Conservation (phyloP, 2,113 vertebrate species). For the Dipodomys merriami region DNA sequence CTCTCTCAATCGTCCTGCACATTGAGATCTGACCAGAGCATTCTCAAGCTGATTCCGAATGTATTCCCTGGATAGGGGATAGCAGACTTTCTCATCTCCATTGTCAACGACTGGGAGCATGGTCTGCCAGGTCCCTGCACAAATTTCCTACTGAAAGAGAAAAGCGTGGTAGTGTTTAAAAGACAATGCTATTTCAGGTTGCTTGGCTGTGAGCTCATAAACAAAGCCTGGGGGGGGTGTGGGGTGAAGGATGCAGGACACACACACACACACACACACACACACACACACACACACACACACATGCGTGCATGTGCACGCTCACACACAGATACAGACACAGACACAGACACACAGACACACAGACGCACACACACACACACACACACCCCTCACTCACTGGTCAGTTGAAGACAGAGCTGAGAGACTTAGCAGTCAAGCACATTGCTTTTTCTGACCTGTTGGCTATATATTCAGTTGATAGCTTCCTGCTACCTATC, state of each 20-base stretch:
- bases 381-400: neutral
- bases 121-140: slow-evolving; percentile 62
- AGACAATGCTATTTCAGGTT: slow-evolving; percentile 74
- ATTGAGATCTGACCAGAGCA: slow-evolving; percentile 66
- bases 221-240: slow-evolving; percentile 49
- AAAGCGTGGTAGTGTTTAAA: slow-evolving; percentile 55
- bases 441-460: slow-evolving; percentile 80
- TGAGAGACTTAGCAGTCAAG: slow-evolving; percentile 69
- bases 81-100: slow-evolving; percentile 36
- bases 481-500: slow-evolving; percentile 76
- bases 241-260: slow-evolving; percentile 44
- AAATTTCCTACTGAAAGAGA: slow-evolving; percentile 57
- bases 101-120: slow-evolving; percentile 44
- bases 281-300: neutral
- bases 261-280: neutral
- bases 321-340: neutral
- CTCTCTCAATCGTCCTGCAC: slow-evolving; percentile 63
- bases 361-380: neutral
- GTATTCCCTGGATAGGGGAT: slow-evolving; percentile 48
- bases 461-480: slow-evolving; percentile 80
- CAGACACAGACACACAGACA: neutral
- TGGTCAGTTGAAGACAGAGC: slow-evolving; percentile 76
- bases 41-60: slow-evolving; percentile 61
- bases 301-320: neutral
- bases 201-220: slow-evolving; percentile 73